Evolutionary conservation across 1,140 invertebrate species (phyloP), one percentile per base, ranked within the genome.

Genomic region (Agrilus planipennis): DNA sequence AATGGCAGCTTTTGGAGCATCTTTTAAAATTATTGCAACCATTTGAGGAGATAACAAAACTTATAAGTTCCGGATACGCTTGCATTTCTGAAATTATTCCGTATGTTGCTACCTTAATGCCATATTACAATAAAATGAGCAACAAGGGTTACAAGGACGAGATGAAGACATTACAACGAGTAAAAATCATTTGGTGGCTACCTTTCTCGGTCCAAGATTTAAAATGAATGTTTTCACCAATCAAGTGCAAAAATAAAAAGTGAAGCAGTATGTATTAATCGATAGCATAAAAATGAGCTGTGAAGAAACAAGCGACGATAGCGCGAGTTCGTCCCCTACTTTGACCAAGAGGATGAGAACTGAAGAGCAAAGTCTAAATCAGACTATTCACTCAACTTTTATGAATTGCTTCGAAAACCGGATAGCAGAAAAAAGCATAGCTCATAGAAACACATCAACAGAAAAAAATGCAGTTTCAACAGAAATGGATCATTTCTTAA

Each of bases 1-100:
- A 47, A 21, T 44, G 41, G 45, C 25, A 36, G 17, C 5, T 47
- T 30, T 17, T 47, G 17, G 36, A 44, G 18, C 22, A 47, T 10
- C 12, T 22, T 15, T 28, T 47, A 16, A 41, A 20, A 16, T 34
- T 47, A 14, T 31, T 47, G 16, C 35, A 49, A 35, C 43, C 40
- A 12, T 45, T 49, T 38, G 43, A 49, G 23, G 46, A 49, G 34
- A 39, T 49, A 11, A 49, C 46, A 15, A 49, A 49, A 42, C 30
- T 45, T 22, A 20, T 36, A 19, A 49, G 39, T 39, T 41, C 39
- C 7, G 18, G 14, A 7, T 19, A 18, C n/a, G 39, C 34, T 10
- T 40, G 17, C 6, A 35, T 49, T 9, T 49, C 46, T 14, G 46
- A 49, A 19, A 31, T 42, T 10, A 49, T 49, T 16, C 46, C 46